These are phyloP conservation scores for Propithecus coquereli DNA, from an alignment of 2,113 vertebrate genomes.

Conservation along the genomic window DNA sequence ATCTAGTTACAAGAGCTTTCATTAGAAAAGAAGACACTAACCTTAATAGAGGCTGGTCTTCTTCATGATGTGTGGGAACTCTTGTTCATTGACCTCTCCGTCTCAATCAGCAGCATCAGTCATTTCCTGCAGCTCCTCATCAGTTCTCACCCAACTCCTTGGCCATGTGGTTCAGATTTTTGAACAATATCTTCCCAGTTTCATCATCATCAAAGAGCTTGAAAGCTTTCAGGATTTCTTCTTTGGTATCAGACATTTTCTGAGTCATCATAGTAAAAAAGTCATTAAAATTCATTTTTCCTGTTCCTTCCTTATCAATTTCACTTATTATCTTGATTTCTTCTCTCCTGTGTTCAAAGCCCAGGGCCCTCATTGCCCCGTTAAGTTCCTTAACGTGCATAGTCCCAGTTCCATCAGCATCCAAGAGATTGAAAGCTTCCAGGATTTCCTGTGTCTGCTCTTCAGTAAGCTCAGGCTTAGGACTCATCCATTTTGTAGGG, in stretches of 20 bases:
- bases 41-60: slow-evolving; percentile 93
- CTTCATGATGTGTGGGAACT: slow-evolving; percentile 96
- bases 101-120: slow-evolving; percentile 94
- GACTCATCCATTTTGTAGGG: slow-evolving; percentile 85
- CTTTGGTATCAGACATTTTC: slow-evolving; percentile 96
- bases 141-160: slow-evolving; percentile 94
- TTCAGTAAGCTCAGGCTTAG: slow-evolving; percentile 90
- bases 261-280: slow-evolving; percentile 93
- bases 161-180: slow-evolving; percentile 93
- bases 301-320: slow-evolving; percentile 92
- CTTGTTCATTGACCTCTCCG: slow-evolving; percentile 95
- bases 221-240: slow-evolving; percentile 97
- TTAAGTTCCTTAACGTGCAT: slow-evolving; percentile 93
- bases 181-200: slow-evolving; percentile 95
- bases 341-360: slow-evolving; percentile 96
- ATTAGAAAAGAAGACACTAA: background rate
- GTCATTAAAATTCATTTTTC: slow-evolving; percentile 92
- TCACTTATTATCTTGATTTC: slow-evolving; percentile 95
- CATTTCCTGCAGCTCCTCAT: slow-evolving; percentile 95
- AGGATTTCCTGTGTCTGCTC: slow-evolving; percentile 92
- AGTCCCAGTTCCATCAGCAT: slow-evolving; percentile 89
- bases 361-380: slow-evolving; percentile 96
- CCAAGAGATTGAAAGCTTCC: slow-evolving; percentile 95
- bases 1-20: background rate
- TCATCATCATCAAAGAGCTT: slow-evolving; percentile 95